Base-by-base conservation (phyloP, 2,113 vertebrate genomes). In the Delphinus delphis region DNA sequence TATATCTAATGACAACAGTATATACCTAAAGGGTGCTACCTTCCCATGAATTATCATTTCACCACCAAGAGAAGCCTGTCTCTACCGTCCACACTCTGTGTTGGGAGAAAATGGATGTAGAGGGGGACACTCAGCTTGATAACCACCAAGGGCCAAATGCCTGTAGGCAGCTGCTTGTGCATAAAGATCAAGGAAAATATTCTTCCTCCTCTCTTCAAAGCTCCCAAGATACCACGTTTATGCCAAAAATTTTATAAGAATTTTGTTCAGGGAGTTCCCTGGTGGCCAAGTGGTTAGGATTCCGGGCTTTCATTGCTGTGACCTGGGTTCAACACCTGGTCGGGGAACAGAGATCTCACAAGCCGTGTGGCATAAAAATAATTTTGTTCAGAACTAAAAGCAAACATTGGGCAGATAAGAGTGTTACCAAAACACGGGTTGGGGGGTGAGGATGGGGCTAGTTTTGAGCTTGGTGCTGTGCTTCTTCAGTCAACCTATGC, bases 301-400 rank as follows among this genome's bases (percentile, higher is more conserved):
- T 77, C 47, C 8, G 33, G 74, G 44, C 74, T 77, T 77, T 50
- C 74, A 33, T 6, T 53, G 44, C 28, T 28, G 11, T 77, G 18
- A 53, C 74, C 28, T 5, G 1, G 31, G 74, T 50, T 53, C 9
- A 77, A 77, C 50, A 20, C 28, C 28, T 77, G 74, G 31, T 53
- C 20, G 28, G 28, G 33, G 47, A 77, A 53, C 44, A 33, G 74
- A 77, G 17, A 33, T 53, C 47, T 20, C 21, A 21, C 36, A 71
- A 71, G 68, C 68, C 9, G 31, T 18, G 31, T 9, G 6, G 47
- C 6, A 1, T 9, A 73, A 74, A 74, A 44, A 44, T 38, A 76
- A 67, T 80, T 77, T 88, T 83, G 28, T 77, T 95, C 26, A 90
- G 28, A 94, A 68, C 31, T 81, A 86, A 83, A 83, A 84, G n/a